Base-by-base conservation (phyloP, 2,113 vertebrate genomes). In the Zosterops hypoxanthus region DNA sequence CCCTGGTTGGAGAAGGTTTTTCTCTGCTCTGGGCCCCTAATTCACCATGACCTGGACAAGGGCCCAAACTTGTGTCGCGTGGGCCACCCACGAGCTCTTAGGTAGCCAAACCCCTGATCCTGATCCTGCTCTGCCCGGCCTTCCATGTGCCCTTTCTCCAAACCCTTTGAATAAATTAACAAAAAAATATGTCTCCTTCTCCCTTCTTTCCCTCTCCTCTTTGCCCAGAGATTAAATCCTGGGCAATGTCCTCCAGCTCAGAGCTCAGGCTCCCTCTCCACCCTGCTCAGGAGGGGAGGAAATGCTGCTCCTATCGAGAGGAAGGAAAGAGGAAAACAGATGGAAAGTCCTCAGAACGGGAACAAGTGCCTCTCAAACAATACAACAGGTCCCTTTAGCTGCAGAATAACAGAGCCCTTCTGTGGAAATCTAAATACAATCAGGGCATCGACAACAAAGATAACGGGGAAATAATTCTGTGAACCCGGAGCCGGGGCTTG, bases 301-400 rank as follows among this genome's bases (percentile, higher is more conserved):
- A 97, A 95, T 4, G 55, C 92, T 70, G 95, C 96, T 97, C 91
- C 76, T 95, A 95, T 95, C 94, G 75, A 96, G 97, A 98, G 98
- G 98, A 98, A 99, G 98, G 98, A 98, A 98, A 98, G 76, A 96
- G 96, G 98, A 97, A 98, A 98, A 98, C 98, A 98, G 98, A 98
- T 98, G 98, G 98, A 96, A 98, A 97, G 96, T 70, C 85, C 97
- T 96, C 98, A 97, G 98, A 97, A 96, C 57, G 96, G 96, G 94
- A 97, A 98, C 97, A 97, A 97, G 97, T 92, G 96, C 44, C 14
- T 50, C 56, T 26, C 36, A 70, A 98, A 99, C 98, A 98, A 98
- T 98, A 88, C 97, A 87, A 59, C 97, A 94, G 97, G 97, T 97
- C 98, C 97, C 96, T 97, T 98, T 98, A 88, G 59, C 97, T 97